Evolutionary conservation across 2,113 vertebrate genomes (phyloP).

Genomic region (Donacobius atricapilla): DNA sequence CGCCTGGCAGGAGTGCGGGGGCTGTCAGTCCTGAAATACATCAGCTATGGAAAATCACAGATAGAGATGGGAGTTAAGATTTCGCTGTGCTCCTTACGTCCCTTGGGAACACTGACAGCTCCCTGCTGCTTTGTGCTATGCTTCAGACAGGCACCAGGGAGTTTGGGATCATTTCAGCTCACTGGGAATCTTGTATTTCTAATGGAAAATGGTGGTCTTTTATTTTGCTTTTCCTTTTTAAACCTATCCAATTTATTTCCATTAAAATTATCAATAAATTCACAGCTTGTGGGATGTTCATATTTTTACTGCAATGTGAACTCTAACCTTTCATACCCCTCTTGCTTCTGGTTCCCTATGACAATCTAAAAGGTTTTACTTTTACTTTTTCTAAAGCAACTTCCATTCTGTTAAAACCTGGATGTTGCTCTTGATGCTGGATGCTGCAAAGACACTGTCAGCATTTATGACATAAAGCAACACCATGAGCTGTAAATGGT

Average conservation of each 20-base stretch:
- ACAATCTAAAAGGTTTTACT: neutral
- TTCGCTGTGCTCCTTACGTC: neutral
- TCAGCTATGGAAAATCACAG: neutral
- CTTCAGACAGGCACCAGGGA: neutral
- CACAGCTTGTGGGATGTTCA: neutral
- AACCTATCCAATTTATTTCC: neutral
- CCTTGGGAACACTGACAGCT: neutral
- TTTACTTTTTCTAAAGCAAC: neutral
- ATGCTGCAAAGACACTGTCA: neutral
- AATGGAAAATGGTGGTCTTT: neutral
- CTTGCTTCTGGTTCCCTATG: neutral
- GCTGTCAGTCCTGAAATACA: neutral
- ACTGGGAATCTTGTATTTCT: neutral
- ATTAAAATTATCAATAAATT: neutral
- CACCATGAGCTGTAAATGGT: neutral
- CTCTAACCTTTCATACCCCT: neutral
- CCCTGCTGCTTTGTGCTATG: neutral
- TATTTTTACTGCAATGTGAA: neutral
- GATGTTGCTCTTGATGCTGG: neutral
- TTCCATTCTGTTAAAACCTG: neutral
- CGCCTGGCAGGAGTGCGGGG: neutral
- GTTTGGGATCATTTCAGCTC: neutral
- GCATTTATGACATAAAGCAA: neutral
- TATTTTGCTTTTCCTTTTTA: neutral
- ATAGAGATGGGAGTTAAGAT: neutral